Evolutionary conservation across 2,888 invertebrate genomes (phyloP).

Genomic region (Carterocephalus palaemon): DNA sequence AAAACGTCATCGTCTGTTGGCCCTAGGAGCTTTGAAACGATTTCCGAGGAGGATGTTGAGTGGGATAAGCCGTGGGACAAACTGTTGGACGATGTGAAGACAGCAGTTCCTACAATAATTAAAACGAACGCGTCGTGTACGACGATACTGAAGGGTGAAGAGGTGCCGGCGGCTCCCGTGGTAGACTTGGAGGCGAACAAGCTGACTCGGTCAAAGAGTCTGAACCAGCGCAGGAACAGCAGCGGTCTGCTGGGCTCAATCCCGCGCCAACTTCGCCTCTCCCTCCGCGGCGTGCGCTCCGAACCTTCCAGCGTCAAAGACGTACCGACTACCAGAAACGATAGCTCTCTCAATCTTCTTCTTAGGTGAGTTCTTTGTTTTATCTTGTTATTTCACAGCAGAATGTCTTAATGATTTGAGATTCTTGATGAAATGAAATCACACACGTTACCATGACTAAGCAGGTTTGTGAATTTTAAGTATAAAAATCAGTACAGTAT

Average conservation of each 20-base stretch:
- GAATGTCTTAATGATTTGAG: background rate
- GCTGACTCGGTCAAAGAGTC: constrained; percentile 70
- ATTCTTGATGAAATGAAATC: no score
- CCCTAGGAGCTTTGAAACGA: constrained; percentile 74
- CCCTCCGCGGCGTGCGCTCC: constrained; percentile 72
- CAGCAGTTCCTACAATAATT: constrained; percentile 69
- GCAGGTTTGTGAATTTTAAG: no score
- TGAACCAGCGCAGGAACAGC: constrained; percentile 71
- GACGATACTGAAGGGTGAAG: constrained; percentile 56
- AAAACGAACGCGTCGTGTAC: constrained; percentile 69
- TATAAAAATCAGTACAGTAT: no score
- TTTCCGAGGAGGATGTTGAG: constrained; percentile 70
- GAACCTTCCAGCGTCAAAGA: constrained; percentile 74
- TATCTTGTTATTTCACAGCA: constrained; percentile 19
- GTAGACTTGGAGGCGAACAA: constrained; percentile 60
- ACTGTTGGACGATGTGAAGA: constrained; percentile 66
- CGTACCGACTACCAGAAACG: constrained; percentile 69
- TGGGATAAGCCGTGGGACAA: constrained; percentile 74
- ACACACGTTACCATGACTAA: no score
- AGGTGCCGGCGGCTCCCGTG: constrained; percentile 51
- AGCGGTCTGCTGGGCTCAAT: constrained; percentile 76
- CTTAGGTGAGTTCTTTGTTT: constrained; percentile 59
- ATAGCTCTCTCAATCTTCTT: constrained; percentile 73
- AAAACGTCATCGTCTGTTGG: constrained; percentile 73
- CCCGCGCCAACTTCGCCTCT: constrained; percentile 72